Evolutionary conservation across 2,888 invertebrate genomes (phyloP).

Genomic region (Osedax frankpressi): DNA sequence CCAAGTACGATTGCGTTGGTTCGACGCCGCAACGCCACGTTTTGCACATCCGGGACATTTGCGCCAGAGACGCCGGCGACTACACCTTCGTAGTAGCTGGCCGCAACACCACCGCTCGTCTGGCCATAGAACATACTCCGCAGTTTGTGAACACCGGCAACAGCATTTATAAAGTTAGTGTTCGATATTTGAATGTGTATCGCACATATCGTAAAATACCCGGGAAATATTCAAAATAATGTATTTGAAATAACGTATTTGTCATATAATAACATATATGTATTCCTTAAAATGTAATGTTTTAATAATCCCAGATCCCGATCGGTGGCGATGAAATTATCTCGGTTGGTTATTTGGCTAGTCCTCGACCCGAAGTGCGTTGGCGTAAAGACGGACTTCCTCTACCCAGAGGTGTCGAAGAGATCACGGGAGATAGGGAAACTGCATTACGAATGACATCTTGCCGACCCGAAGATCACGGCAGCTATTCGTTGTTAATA

Average conservation of each 20-base stretch:
- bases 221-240: too few relatives aligned
- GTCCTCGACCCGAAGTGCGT: background rate
- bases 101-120: background rate
- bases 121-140: background rate
- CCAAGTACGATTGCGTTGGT: background rate
- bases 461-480: background rate
- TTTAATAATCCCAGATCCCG: background rate
- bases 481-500: background rate
- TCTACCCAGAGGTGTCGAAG: background rate
- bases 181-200: too few relatives aligned
- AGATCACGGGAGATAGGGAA: background rate
- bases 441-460: background rate
- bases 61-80: background rate
- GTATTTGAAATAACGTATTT: too few relatives aligned
- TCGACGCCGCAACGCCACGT: background rate
- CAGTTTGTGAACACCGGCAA: background rate
- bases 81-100: background rate
- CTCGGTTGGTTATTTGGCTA: background rate
- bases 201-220: too few relatives aligned
- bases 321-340: background rate
- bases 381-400: background rate
- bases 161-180: background rate
- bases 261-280: too few relatives aligned
- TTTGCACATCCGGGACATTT: background rate
- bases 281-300: too few relatives aligned